These are phyloP conservation scores for Microplitis demolitor DNA, from an alignment of 1,140 invertebrate genomes.

Conservation along the genomic window DNA sequence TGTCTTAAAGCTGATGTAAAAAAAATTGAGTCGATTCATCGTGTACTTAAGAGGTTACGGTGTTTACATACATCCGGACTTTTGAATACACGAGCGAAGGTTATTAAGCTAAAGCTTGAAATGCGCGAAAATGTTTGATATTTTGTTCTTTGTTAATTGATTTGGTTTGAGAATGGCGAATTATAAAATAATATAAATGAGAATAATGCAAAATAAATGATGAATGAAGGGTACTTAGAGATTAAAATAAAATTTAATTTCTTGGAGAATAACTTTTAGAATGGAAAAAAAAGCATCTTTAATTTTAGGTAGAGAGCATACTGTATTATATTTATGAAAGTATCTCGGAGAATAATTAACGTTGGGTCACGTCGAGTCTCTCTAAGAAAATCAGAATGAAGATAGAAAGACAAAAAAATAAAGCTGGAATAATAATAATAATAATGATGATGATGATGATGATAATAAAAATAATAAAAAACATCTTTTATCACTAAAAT, in stretches of 20 bases:
- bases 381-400: slow-evolving; percentile 3
- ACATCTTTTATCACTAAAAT: slow-evolving; percentile 23
- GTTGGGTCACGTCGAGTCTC: slow-evolving; percentile 27
- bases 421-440: background rate
- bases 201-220: background rate
- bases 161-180: background rate
- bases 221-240: background rate
- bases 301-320: background rate
- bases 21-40: too few species aligned
- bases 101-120: too few species aligned
- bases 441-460: slow-evolving; percentile 11
- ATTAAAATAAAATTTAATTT: background rate
- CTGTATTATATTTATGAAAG: slow-evolving; percentile 23
- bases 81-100: too few species aligned
- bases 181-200: background rate
- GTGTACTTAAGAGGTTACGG: too few species aligned
- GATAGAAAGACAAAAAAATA: slow-evolving; percentile 4
- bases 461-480: slow-evolving; percentile 3
- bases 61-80: too few species aligned
- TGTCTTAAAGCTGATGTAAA: too few species aligned
- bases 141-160: too few species aligned
- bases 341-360: slow-evolving; percentile 39
- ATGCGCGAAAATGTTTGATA: too few species aligned
- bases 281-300: background rate
- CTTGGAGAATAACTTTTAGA: background rate